phyloP scores from a whole-genome alignment of 1,140 invertebrate species.

The Cydia splendana region DNA sequence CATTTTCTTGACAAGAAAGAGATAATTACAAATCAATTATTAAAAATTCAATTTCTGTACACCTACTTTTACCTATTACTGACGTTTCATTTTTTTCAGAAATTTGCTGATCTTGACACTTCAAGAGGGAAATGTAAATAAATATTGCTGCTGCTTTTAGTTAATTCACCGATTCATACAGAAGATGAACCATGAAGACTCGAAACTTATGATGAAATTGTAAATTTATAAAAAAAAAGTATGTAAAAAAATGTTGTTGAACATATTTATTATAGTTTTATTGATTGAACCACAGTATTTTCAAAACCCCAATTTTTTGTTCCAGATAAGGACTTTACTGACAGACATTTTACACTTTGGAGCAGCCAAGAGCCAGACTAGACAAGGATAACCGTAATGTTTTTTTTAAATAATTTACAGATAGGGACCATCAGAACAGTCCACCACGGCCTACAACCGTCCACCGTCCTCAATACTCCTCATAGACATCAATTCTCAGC shows the following conservation, averaged over 20 bases:
- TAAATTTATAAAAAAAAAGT: not conserved
- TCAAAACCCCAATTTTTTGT: not conserved
- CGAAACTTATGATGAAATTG: not conserved
- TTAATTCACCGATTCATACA: not conserved
- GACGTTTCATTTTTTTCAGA: not conserved
- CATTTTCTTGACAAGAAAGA: not conserved
- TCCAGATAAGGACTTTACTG: constrained; percentile 15
- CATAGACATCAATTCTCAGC: not conserved
- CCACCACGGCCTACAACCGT: not conserved
- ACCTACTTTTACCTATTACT: not conserved
- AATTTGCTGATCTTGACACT: not conserved
- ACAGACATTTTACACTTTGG: constrained; percentile 5
- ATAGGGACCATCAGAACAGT: constrained; percentile 4
- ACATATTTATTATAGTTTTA: not conserved
- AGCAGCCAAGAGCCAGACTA: not conserved
- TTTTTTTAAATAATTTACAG: not conserved
- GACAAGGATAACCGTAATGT: constrained; percentile 26
- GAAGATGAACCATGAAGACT: not conserved
- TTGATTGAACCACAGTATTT: not conserved
- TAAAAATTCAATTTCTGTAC: not conserved
- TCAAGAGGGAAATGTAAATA: not conserved
- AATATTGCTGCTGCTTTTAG: not conserved
- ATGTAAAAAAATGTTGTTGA: not conserved
- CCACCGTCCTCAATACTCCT: not conserved
- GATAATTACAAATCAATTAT: not conserved